Percentiles rank a stretch among this genome's conserved stretches.
Conservation (phyloP, 2,797 vertebrate genomes). For the Acipenser oxyrinchus region DNA sequence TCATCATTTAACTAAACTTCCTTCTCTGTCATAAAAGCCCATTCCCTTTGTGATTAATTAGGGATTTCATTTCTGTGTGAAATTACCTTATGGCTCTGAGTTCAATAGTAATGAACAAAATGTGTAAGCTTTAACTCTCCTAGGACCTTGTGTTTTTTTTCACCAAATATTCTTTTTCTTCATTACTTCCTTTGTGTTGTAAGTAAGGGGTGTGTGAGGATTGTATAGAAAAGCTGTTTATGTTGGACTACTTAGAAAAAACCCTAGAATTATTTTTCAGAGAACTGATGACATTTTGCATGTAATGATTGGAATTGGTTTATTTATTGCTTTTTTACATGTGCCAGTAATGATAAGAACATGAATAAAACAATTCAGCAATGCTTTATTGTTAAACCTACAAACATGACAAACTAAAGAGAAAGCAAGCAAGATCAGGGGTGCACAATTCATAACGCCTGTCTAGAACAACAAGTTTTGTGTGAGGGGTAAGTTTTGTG, state of each 20-base stretch:
- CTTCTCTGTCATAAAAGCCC: constrained; percentile 18
- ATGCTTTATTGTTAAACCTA: too few relatives aligned
- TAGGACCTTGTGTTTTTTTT: background rate
- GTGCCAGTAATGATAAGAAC: constrained; percentile 1
- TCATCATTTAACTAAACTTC: constrained; percentile 18
- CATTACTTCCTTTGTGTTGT: constrained; percentile 8
- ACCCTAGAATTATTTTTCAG: constrained; percentile 11
- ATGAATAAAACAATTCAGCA: too few relatives aligned
- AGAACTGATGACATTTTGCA: constrained; percentile 37
- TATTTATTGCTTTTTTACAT: constrained; percentile 40
- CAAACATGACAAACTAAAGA: too few relatives aligned
- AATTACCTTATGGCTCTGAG: constrained; percentile 19
- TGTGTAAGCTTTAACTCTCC: constrained; percentile 21
- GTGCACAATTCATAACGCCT: too few relatives aligned
- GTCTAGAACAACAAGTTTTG: too few relatives aligned
- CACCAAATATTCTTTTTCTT: constrained; percentile 5
- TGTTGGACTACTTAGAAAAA: constrained; percentile 6
- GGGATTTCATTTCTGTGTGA: constrained; percentile 27
- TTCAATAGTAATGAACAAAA: constrained; percentile 20
- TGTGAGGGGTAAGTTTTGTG: too few relatives aligned
- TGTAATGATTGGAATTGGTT: constrained; percentile 44
- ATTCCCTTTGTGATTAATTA: constrained; percentile 30
- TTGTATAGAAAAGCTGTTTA: constrained; percentile 2
- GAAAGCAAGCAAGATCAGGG: too few relatives aligned
- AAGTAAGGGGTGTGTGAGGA: constrained; percentile 11